Base-by-base conservation (phyloP, 2,797 vertebrate species). In the Girardinus metallicus region DNA sequence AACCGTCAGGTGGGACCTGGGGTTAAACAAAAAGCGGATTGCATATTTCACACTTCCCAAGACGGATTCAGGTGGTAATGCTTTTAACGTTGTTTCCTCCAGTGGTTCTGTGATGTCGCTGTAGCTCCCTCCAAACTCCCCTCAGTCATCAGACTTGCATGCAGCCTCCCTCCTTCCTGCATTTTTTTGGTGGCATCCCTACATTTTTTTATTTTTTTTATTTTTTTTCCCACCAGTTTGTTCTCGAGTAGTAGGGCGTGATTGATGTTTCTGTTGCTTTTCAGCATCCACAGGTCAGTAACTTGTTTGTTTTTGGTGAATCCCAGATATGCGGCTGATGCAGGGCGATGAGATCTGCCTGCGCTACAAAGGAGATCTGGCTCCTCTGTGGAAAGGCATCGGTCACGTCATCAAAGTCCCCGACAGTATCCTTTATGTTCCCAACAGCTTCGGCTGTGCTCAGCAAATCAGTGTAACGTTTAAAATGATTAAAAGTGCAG, bases 1-100 rank as follows among this genome's bases (percentile, higher is more conserved):
- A 95, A 99, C 98, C 18, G 98, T 99, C 93, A 97, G 98, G 91
- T 99, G 98, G 98, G 98, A 99, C 95, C 96, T 99, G 94, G 99
- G 99, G 80, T 96, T 99, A 94, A 99, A 99, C 96, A 99, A 99
- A 97, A 99, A 99, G 92, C 96, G 98, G 95, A 99, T 99, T 95
- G 99, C 99, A 88, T 99, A 99, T 96, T 99, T 99, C 96, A 98
- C 97, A 78, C 95, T 99, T 93, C 99, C 99, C 95, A 99, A 99
- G 97, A 99, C 98, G 79, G 99, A 99, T 90, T 99, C 98, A 96
- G 96, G 96, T 96, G 95, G 94, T 96, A 95, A 95, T 95, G 93
- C 91, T 84, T 85, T 74, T 13, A 81, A 74, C 2, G 86, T 91
- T n/a, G 80, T 78, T 89, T 90, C 86, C 82, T 86, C 89, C 87